A percentile compares a stretch with the other conserved stretches of the same genome.
These are phyloP conservation scores for Drosophila paranaensis DNA, from an alignment of 2,888 invertebrate genomes.

Conservation along the genomic window DNA sequence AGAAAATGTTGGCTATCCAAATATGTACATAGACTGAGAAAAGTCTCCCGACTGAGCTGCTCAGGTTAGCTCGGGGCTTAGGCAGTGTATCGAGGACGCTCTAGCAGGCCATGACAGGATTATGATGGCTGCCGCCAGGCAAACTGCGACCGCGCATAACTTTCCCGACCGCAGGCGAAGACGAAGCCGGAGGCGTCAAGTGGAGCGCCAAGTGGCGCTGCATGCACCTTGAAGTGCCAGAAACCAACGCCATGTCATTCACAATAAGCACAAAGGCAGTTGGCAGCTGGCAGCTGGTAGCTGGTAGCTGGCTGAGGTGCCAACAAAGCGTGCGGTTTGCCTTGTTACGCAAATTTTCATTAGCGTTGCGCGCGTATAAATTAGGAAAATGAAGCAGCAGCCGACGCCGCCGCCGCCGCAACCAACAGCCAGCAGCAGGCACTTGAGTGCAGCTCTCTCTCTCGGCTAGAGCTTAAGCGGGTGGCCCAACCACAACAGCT, in stretches of 20 bases:
- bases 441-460: conserved; percentile 65
- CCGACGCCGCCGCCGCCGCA: conserved; percentile 35
- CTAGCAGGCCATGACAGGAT: conserved; percentile 32
- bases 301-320: background rate
- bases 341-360: conserved; percentile 78
- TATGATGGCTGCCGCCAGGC: conserved; percentile 50
- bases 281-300: background rate
- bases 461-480: conserved; percentile 23
- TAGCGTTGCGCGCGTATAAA: conserved; percentile 78
- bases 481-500: conserved; percentile 52
- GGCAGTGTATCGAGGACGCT: conserved; percentile 25
- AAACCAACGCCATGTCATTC: conserved; percentile 13
- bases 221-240: conserved; percentile 59
- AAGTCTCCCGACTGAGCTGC: background rate
- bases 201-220: conserved; percentile 44
- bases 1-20: background rate
- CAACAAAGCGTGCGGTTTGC: conserved; percentile 64
- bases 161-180: conserved; percentile 42
- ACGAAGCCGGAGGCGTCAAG: conserved; percentile 34
- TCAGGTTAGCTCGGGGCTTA: background rate
- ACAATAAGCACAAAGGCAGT: conserved; percentile 40
- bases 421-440: conserved; percentile 48
- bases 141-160: conserved; percentile 40
- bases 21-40: background rate
- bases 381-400: conserved; percentile 79